Evolutionary conservation across 2,113 vertebrate species (phyloP).

Genomic region (Vidua macroura): DNA sequence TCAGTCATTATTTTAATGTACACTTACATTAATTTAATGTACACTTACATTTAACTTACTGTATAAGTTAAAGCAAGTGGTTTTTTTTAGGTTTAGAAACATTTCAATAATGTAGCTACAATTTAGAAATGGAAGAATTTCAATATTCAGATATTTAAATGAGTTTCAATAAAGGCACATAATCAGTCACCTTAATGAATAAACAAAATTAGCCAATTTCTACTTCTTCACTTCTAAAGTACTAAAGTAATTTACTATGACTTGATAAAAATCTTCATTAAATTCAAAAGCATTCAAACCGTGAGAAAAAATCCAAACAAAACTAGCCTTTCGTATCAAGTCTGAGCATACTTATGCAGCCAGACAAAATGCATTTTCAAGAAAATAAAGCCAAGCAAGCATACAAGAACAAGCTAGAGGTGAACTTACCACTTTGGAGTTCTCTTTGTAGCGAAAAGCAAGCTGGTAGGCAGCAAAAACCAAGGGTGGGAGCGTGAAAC

Average conservation of each 20-base stretch:
- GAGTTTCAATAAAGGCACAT: not conserved
- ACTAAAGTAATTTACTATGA: not conserved
- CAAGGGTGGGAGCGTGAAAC: constrained; percentile 91
- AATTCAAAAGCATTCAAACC: not conserved
- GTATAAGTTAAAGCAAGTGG: not conserved
- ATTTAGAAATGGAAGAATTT: not conserved
- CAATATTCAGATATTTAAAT: not conserved
- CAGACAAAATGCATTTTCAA: not conserved
- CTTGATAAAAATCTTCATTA: not conserved
- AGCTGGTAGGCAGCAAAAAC: constrained; percentile 97
- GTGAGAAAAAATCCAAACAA: not conserved
- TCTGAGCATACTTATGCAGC: not conserved
- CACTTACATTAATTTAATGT: not conserved
- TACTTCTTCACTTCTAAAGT: not conserved
- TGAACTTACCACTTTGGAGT: constrained; percentile 83
- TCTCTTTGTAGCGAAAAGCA: constrained; percentile 96
- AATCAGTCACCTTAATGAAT: not conserved
- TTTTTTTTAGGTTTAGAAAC: not conserved
- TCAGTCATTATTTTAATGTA: not conserved
- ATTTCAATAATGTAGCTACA: not conserved
- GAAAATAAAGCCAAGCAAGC: not conserved
- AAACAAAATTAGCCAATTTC: not conserved
- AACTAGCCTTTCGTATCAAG: not conserved
- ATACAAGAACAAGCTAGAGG: not conserved
- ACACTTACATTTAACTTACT: not conserved